A percentile compares a stretch with the other conserved stretches of the same genome.
These are phyloP conservation scores for Drosophila picticornis DNA, from an alignment of 2,888 invertebrate species.

Conservation along the genomic window DNA sequence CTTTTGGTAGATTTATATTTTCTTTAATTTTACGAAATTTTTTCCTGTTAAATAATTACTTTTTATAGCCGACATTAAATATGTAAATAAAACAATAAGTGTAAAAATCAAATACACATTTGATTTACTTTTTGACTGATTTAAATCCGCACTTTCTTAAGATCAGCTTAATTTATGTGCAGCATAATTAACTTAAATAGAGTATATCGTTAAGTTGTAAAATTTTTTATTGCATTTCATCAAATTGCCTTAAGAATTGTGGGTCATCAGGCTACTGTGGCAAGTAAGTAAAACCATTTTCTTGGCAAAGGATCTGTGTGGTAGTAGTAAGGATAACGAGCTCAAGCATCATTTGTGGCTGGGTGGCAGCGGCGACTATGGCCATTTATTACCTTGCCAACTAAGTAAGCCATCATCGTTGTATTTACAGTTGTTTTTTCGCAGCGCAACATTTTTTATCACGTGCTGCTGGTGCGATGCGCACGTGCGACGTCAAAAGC, in stretches of 20 bases:
- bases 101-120: background rate
- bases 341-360: constrained; percentile 59
- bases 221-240: constrained; percentile 45
- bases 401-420: constrained; percentile 76
- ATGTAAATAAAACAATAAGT: background rate
- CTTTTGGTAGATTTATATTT: no score
- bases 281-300: constrained; percentile 7
- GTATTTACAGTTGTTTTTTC: constrained; percentile 74
- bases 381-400: constrained; percentile 74
- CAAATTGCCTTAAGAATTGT: constrained; percentile 15
- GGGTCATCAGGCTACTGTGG: constrained; percentile 5
- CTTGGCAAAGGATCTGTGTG: constrained; percentile 42
- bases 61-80: background rate
- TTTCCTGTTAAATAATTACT: no score
- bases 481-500: constrained; percentile 54
- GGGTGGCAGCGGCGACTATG: constrained; percentile 44
- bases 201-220: constrained; percentile 31
- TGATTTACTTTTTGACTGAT: background rate
- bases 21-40: no score
- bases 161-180: background rate
- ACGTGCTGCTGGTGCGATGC: constrained; percentile 45
- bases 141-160: background rate
- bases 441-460: constrained; percentile 55
- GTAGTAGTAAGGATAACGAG: constrained; percentile 46
- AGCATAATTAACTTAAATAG: background rate